Evolutionary conservation across 1,140 invertebrate genomes (phyloP).

Genomic region (Physella acuta): DNA sequence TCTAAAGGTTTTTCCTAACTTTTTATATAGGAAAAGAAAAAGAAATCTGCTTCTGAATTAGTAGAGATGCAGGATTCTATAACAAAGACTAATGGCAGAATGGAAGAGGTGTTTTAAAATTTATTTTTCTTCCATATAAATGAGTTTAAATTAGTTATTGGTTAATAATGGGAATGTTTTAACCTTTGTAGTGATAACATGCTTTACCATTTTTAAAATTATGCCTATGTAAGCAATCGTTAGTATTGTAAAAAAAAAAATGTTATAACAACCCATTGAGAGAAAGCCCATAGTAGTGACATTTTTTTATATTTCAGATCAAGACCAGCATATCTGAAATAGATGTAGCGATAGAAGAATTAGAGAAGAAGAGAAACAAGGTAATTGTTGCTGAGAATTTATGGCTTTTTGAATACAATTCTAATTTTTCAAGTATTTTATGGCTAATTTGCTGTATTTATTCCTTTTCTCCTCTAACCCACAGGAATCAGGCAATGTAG

Average conservation of each 20-base stretch:
- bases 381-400: conserved; percentile 24
- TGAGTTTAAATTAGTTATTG: too few species aligned
- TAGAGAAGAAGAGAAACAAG: conserved; percentile 58
- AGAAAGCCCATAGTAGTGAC: too few species aligned
- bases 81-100: conserved; percentile 51
- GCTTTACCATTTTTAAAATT: too few species aligned
- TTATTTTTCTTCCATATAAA: too few species aligned
- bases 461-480: not conserved
- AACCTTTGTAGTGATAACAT: too few species aligned
- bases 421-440: not conserved
- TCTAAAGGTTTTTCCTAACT: too few species aligned
- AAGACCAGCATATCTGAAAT: conserved; percentile 50
- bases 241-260: too few species aligned
- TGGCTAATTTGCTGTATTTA: not conserved
- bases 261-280: too few species aligned
- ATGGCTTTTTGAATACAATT: not conserved
- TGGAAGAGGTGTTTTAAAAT: conserved; percentile 40
- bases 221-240: too few species aligned
- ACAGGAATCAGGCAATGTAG: conserved; percentile 70
- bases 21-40: conserved; percentile 56
- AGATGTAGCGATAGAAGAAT: conserved; percentile 54
- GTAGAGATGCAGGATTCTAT: conserved; percentile 58
- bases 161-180: too few species aligned
- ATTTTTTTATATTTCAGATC: too few species aligned
- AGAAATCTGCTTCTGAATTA: conserved; percentile 64